Evolutionary conservation across 2,797 vertebrate genomes (phyloP).

Genomic region (Rhinoraja longicauda): DNA sequence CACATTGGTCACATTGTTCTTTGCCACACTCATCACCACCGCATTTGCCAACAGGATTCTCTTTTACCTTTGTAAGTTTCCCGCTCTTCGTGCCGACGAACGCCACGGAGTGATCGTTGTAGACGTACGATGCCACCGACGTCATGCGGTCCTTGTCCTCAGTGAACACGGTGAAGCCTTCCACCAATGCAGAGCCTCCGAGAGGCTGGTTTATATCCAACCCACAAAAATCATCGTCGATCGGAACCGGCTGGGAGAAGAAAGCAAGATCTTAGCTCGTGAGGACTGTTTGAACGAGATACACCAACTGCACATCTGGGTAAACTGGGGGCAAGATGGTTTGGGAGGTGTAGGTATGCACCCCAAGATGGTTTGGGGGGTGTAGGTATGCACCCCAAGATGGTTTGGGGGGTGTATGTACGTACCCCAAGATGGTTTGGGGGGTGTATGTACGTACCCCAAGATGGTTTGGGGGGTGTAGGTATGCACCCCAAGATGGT

Average conservation of each 20-base stretch:
- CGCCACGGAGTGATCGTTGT: slow-evolving; percentile 90
- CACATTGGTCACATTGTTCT: too few species aligned
- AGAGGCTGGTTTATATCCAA: slow-evolving; percentile 97
- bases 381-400: too few species aligned
- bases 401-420: neutral
- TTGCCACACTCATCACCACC: neutral
- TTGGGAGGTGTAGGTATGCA: neutral
- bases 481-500: neutral
- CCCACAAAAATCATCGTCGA: slow-evolving; percentile 95
- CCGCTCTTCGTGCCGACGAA: slow-evolving; percentile 95
- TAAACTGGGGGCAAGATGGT: neutral
- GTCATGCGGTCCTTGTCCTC: slow-evolving; percentile 90
- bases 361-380: too few species aligned
- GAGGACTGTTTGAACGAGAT: neutral
- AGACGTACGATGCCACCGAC: slow-evolving; percentile 85
- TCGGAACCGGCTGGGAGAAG: slow-evolving; percentile 80
- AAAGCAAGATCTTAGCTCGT: slow-evolving; percentile 26
- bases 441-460: neutral
- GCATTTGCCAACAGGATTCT: neutral
- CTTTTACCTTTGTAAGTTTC: slow-evolving; percentile 87
- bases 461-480: neutral
- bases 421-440: neutral
- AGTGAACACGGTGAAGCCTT: slow-evolving; percentile 82
- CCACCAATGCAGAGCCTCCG: slow-evolving; percentile 84
- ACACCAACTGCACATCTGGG: too few species aligned